Evolutionary conservation across 2,888 invertebrate species (phyloP).

Genomic region (Ormia ochracea): DNA sequence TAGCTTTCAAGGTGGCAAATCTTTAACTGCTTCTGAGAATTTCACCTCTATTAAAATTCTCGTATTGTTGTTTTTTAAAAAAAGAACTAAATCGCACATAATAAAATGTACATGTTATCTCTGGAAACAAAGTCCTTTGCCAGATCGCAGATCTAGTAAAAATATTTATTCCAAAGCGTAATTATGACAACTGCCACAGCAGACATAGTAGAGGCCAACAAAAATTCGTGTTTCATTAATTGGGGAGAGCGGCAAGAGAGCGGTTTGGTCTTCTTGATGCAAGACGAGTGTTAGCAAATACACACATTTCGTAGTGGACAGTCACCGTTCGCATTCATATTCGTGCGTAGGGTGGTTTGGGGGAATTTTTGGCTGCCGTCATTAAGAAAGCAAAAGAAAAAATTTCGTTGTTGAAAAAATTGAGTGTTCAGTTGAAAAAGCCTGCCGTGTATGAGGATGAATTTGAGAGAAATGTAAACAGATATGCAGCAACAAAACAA

Average conservation of each 20-base stretch:
- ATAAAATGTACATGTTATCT: too few relatives aligned
- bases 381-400: conserved; percentile 42
- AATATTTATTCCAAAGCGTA: background rate
- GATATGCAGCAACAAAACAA: conserved; percentile 31
- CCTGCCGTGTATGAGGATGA: conserved; percentile 21
- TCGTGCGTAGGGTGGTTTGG: conserved; percentile 57
- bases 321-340: conserved; percentile 45
- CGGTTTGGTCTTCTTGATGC: conserved; percentile 27
- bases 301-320: conserved; percentile 40
- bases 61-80: too few relatives aligned
- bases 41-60: too few relatives aligned
- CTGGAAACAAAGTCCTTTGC: too few relatives aligned
- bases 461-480: conserved; percentile 34
- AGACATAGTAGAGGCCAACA: background rate
- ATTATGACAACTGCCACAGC: background rate
- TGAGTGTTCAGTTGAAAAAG: conserved; percentile 50
- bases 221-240: background rate
- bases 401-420: conserved; percentile 43
- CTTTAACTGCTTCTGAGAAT: too few relatives aligned
- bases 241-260: conserved; percentile 9
- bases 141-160: background rate
- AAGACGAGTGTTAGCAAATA: conserved; percentile 54
- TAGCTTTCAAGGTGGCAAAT: too few relatives aligned
- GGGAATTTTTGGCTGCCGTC: conserved; percentile 28
- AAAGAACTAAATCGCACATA: too few relatives aligned